Evolutionary conservation across 2,797 vertebrate species (phyloP).

Genomic region (Melanotaenia trifasciata): DNA sequence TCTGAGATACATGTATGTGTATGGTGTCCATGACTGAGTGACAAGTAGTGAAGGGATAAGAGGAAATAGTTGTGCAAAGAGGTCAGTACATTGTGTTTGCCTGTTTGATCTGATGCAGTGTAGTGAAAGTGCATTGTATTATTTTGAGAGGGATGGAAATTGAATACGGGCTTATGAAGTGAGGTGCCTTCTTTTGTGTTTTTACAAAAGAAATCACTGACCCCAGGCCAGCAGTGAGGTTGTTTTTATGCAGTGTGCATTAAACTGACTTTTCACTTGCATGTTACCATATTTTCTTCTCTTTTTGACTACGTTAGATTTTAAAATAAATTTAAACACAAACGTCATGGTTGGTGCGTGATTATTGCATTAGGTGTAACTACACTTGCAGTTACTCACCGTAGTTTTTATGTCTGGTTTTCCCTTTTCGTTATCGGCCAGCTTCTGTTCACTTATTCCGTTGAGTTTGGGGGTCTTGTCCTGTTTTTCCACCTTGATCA

Average conservation of each 20-base stretch:
- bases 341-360: background rate
- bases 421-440: slow-evolving; percentile 81
- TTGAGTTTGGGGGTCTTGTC: slow-evolving; percentile 87
- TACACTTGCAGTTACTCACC: slow-evolving; percentile 67
- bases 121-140: slow-evolving; percentile 63
- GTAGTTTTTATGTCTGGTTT: slow-evolving; percentile 82
- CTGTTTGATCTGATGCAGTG: slow-evolving; percentile 73
- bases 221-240: slow-evolving; percentile 14
- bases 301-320: background rate
- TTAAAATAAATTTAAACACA: slow-evolving; percentile 2
- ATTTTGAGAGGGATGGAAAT: slow-evolving; percentile 64
- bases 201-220: slow-evolving; percentile 46
- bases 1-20: slow-evolving; percentile 23
- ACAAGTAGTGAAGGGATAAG: slow-evolving; percentile 51
- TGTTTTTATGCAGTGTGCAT: background rate
- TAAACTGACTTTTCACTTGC: slow-evolving; percentile 12
- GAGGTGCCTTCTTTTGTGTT: slow-evolving; percentile 8
- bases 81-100: slow-evolving; percentile 71
- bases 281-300: background rate
- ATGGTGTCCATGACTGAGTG: slow-evolving; percentile 57
- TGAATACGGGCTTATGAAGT: slow-evolving; percentile 57
- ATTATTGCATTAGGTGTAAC: background rate
- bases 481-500: slow-evolving; percentile 95
- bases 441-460: slow-evolving; percentile 69
- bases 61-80: slow-evolving; percentile 72